Percentiles rank a stretch among this genome's conserved stretches.
These are phyloP conservation scores for Platycheirus albimanus DNA, from an alignment of 2,888 invertebrate species.

Conservation along the genomic window DNA sequence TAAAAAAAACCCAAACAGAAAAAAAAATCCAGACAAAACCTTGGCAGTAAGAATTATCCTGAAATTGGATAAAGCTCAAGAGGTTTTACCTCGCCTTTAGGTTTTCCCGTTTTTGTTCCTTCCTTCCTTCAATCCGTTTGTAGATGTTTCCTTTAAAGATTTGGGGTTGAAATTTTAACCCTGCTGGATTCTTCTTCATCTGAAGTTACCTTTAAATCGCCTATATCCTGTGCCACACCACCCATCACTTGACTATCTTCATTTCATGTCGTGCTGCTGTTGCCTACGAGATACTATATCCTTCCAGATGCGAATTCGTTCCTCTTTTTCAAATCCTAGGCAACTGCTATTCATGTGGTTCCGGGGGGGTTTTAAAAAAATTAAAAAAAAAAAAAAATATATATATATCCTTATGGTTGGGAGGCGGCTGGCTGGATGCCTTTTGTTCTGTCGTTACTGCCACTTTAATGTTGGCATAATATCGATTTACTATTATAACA, in stretches of 20 bases:
- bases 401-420: not conserved
- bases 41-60: conserved; percentile 63
- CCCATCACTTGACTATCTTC: conserved; percentile 55
- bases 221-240: conserved; percentile 55
- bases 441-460: conserved; percentile 45
- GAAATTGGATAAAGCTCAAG: conserved; percentile 73
- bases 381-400: not conserved
- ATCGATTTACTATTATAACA: conserved; percentile 70
- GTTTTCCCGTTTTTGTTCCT: conserved; percentile 20
- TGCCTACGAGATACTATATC: conserved; percentile 44
- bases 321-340: conserved; percentile 48
- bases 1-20: conserved; percentile 24
- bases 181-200: conserved; percentile 5
- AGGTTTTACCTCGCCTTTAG: conserved; percentile 60
- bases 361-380: conserved; percentile 6
- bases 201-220: conserved; percentile 53
- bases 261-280: conserved; percentile 39
- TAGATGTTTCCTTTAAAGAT: conserved; percentile 22
- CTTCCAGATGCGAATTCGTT: conserved; percentile 27
- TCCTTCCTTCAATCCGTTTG: not conserved
- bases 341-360: conserved; percentile 54
- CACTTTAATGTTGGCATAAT: conserved; percentile 68
- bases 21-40: conserved; percentile 38
- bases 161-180: conserved; percentile 14
- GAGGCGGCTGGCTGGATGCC: not conserved